Base-by-base conservation (phyloP, 1,140 invertebrate species). In the Drosophila mauritiana region DNA sequence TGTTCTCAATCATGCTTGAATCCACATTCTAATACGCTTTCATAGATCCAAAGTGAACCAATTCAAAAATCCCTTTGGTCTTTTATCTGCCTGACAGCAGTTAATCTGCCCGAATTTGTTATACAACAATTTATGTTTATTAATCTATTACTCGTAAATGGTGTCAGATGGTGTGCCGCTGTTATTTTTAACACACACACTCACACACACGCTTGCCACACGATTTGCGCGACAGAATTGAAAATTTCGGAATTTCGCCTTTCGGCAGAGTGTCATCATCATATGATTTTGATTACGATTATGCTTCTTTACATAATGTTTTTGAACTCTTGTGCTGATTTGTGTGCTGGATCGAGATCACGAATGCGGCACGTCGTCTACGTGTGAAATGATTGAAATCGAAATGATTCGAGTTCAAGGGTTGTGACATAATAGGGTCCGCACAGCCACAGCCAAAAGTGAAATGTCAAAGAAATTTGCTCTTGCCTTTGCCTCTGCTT, bases 271-370 rank as follows among this genome's bases (percentile, higher is more conserved):
- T 22, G 57, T 63, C 53, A 67, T 63, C 53, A 67, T 82, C 80
- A 83, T 83, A 83, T 83, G 80, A 83, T 82, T 83, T 82, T 70
- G 69, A 83, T 83, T 82, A 82, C 70, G 70, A 82, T 83, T 70
- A 75, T 22, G 53, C 13, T 57, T 61, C 42, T 84, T 80, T 80
- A 43, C 57, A 73, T 68, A 61, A 73, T 68, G 68, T 68, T 61
- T 84, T 84, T 62, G 51, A 72, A 51, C 57, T 68, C 45, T 53
- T 62, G 63, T 84, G 76, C 80, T 84, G 84, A 84, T 84, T 84
- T 63, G 62, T 53, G 15, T 68, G 54, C 58, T 72, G 17, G 49
- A 22, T 17, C 20, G 13, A 53, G 27, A 70, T 56, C 51, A 70
- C 65, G 51, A 70, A 56, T 39, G 25, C 63, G 17, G 49, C 67